Evolutionary conservation across 2,797 vertebrate genomes (phyloP).

Genomic region (Parauchenoglanis ngamensis): DNA sequence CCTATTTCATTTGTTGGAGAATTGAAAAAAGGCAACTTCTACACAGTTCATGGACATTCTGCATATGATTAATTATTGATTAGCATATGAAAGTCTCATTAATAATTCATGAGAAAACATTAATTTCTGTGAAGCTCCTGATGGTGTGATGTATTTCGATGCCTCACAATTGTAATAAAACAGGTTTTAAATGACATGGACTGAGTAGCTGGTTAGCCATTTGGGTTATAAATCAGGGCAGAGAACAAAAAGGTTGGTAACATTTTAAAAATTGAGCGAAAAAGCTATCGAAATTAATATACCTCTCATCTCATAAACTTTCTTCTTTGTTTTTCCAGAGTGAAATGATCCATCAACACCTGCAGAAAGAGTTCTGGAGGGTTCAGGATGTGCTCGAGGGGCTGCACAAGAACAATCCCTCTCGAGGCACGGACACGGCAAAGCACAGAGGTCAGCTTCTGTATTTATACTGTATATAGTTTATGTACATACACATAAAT

Average conservation of each 20-base stretch:
- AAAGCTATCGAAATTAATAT: not conserved
- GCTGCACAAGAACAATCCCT: slow-evolving; percentile 90
- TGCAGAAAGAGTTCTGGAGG: slow-evolving; percentile 96
- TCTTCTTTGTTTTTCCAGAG: slow-evolving; percentile 71
- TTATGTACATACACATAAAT: not conserved
- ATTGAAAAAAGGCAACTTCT: not conserved
- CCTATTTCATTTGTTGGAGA: slow-evolving; percentile 15
- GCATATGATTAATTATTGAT: slow-evolving; percentile 51
- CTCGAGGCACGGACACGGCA: slow-evolving; percentile 89
- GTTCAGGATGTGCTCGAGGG: slow-evolving; percentile 96
- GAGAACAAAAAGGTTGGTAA: not conserved
- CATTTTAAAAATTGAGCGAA: slow-evolving; percentile 8
- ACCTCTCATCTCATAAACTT: not conserved
- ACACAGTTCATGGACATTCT: slow-evolving; percentile 12
- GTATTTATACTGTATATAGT: not conserved
- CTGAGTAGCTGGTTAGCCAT: not conserved
- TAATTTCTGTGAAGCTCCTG: slow-evolving; percentile 33
- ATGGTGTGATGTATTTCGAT: not conserved
- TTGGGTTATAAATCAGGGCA: not conserved
- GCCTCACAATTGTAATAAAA: slow-evolving; percentile 1
- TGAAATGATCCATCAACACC: slow-evolving; percentile 85
- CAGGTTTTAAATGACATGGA: not conserved
- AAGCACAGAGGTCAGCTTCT: slow-evolving; percentile 85
- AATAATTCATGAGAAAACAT: slow-evolving; percentile 43
- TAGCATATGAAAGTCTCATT: slow-evolving; percentile 37